A percentile compares a stretch with the other conserved stretches of the same genome.
phyloP scores from a whole-genome alignment of 1,140 invertebrate genomes.

The Aphidius ervi region DNA sequence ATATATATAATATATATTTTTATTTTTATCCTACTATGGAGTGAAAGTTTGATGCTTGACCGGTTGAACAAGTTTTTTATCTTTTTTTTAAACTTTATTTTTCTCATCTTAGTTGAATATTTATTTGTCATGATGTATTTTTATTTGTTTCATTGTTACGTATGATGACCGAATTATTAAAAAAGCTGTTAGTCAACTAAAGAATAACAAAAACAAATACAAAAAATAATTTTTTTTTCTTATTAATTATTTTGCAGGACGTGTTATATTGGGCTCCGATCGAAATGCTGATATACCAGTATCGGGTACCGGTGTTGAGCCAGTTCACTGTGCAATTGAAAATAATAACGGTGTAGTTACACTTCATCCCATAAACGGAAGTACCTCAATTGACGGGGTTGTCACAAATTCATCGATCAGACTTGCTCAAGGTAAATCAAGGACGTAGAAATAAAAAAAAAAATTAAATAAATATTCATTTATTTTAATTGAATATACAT shows the following conservation, averaged over 20 bases:
- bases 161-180: not conserved
- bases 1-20: too few species aligned
- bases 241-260: slow-evolving; percentile 57
- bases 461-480: not conserved
- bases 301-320: slow-evolving; percentile 74
- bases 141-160: not conserved
- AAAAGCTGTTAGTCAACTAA: too few species aligned
- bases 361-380: slow-evolving; percentile 69
- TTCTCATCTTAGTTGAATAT: not conserved
- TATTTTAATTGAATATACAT: not conserved
- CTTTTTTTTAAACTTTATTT: slow-evolving; percentile 1
- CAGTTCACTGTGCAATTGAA: slow-evolving; percentile 79
- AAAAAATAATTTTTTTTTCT: not conserved
- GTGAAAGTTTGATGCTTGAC: slow-evolving; percentile 11
- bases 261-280: slow-evolving; percentile 69
- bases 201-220: too few species aligned
- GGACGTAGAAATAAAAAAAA: not conserved
- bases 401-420: slow-evolving; percentile 61
- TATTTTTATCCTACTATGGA: slow-evolving; percentile 2
- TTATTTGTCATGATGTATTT: too few species aligned
- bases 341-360: slow-evolving; percentile 77
- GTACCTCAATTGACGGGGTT: slow-evolving; percentile 67
- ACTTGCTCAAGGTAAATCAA: slow-evolving; percentile 68
- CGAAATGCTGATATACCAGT: slow-evolving; percentile 74
- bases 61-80: slow-evolving; percentile 11